phyloP scores from a whole-genome alignment of 2,888 invertebrate species.

The Rutpela maculata region DNA sequence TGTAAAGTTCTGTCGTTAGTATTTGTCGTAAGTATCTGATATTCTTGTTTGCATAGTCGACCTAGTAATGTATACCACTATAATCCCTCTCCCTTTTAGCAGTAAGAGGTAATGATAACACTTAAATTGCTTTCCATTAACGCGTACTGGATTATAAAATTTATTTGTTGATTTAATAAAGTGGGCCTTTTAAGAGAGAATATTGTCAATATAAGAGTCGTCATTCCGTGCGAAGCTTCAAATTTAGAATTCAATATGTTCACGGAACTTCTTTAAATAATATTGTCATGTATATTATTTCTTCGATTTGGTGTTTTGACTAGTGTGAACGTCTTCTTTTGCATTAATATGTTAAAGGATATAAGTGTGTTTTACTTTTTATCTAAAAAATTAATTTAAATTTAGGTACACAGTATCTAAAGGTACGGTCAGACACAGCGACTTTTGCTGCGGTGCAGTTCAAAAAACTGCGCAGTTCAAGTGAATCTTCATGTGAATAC shows the following conservation, averaged over 20 bases:
- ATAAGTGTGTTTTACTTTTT: too few species aligned
- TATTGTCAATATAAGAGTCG: background rate
- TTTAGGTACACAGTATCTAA: too few species aligned
- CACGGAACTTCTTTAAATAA: background rate
- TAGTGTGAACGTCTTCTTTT: too few species aligned
- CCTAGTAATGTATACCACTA: conserved; percentile 7
- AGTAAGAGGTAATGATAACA: conserved; percentile 4
- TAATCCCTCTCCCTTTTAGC: background rate
- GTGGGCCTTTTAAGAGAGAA: background rate
- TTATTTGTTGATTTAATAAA: conserved; percentile 3
- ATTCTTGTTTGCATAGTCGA: conserved; percentile 12
- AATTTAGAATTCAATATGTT: background rate
- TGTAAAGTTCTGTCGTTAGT: background rate
- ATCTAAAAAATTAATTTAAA: too few species aligned
- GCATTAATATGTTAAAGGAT: too few species aligned
- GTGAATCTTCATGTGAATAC: too few species aligned
- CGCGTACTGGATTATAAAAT: background rate
- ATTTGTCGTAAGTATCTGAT: background rate
- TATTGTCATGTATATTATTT: too few species aligned
- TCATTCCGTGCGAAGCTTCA: too few species aligned
- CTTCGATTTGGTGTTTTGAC: too few species aligned
- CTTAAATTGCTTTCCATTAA: conserved; percentile 4
- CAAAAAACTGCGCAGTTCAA: too few species aligned
- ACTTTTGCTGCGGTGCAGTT: too few species aligned
- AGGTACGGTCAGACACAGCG: too few species aligned